Evolutionary conservation across 2,888 invertebrate genomes (phyloP), one percentile per base, ranked within the genome.

Genomic region (Trichopoda pennipes): DNA sequence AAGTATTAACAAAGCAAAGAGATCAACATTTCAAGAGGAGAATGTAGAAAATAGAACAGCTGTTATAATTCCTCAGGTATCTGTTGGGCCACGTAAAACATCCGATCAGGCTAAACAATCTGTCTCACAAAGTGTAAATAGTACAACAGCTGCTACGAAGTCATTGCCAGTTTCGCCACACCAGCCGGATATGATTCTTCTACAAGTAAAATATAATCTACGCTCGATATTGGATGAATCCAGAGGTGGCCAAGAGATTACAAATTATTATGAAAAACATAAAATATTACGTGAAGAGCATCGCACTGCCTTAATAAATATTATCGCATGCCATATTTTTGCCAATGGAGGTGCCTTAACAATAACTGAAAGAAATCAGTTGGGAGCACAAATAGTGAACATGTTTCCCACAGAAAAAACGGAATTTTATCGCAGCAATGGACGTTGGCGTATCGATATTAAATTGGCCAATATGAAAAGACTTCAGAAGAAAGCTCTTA

Each of bases 381-480:
- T 82, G 44, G 82, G 79, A 44, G 19, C 19, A 0, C 82, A 82
- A 76, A 82, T 82, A 51, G 66, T 82, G 6, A 68, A 82, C 8
- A n/a, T 82, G 56, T 82, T 82, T 68, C 82, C 82, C 23, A 72
- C 82, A 12, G 82, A 82, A 72, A 66, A 68, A 7, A 61, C 53
- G 0, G 82, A 82, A 47, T 82, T 76, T 47, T 82, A 82, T 76
- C 75, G 82, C 17, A 82, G 75, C 12, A 75, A 79, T n/a, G 72
- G 61, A 63, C 56, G 82, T 7, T 79, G 82, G 0, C 75, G 82
- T 10, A 70, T 82, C 32, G 79, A 82, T 19, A 82, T 79, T 76
- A 82, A 82, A 63, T 66, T 82, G 6, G 75, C 75, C 21, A 82
- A 82, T 53, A 61, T 82, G 82, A 82, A 79, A 32, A 75, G 82